These are phyloP conservation scores for Rhogogaster chlorosoma DNA, from an alignment of 2,888 invertebrate genomes.

Conservation along the genomic window DNA sequence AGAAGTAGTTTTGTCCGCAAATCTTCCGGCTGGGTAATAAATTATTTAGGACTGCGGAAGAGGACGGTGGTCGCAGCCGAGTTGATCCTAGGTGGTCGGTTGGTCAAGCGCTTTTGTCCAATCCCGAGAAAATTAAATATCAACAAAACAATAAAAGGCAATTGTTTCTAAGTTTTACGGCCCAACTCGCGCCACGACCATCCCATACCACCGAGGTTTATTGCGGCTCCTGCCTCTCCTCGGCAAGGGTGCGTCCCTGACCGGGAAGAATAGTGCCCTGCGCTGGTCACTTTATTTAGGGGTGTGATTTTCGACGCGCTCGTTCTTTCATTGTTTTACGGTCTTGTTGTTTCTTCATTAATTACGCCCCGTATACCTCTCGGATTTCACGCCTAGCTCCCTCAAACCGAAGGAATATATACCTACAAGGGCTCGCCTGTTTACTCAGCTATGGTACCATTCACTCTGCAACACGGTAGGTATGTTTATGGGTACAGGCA, in stretches of 20 bases:
- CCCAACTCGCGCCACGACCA: slow-evolving; percentile 62
- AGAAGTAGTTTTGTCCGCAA: slow-evolving; percentile 51
- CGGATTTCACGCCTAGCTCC: slow-evolving; percentile 31
- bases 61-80: slow-evolving; percentile 63
- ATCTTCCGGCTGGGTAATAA: slow-evolving; percentile 66
- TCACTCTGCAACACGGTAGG: neutral
- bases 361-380: slow-evolving; percentile 43
- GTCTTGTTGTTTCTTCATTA: slow-evolving; percentile 52
- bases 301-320: slow-evolving; percentile 62
- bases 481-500: too few species aligned
- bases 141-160: slow-evolving; percentile 78
- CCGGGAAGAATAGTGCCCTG: slow-evolving; percentile 52
- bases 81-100: slow-evolving; percentile 30
- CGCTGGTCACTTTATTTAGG: slow-evolving; percentile 70
- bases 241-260: slow-evolving; percentile 57
- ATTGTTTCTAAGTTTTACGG: slow-evolving; percentile 78
- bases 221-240: slow-evolving; percentile 64
- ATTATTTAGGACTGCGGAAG: slow-evolving; percentile 73
- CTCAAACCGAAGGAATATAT: neutral
- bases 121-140: slow-evolving; percentile 76
- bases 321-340: slow-evolving; percentile 52
- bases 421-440: neutral
- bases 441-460: neutral
- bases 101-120: slow-evolving; percentile 52
- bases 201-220: slow-evolving; percentile 63